Evolutionary conservation across 2,113 vertebrate genomes (phyloP).

Genomic region (Calonectris borealis): DNA sequence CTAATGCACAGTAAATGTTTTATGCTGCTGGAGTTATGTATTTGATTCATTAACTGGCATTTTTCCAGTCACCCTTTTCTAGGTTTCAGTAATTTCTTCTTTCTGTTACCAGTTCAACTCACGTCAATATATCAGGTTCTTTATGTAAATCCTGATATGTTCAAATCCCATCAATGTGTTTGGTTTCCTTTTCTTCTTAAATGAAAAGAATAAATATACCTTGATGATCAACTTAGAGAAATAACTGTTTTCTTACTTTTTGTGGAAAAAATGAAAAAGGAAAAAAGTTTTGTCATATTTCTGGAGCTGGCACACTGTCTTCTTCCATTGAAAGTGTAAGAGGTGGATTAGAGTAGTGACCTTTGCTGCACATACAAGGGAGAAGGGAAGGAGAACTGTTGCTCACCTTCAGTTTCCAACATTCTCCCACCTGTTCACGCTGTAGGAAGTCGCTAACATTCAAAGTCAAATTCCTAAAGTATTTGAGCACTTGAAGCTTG

Average conservation of each 20-base stretch:
- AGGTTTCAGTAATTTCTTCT: background rate
- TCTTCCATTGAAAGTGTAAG: background rate
- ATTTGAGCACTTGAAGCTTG: background rate
- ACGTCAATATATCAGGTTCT: background rate
- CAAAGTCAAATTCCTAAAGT: conserved; percentile 48
- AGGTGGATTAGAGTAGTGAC: background rate
- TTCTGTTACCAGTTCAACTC: background rate
- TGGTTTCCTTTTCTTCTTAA: background rate
- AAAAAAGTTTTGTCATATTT: background rate
- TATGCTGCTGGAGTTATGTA: background rate
- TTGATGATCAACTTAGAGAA: background rate
- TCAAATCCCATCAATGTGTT: background rate
- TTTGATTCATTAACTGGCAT: background rate
- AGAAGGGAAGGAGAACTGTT: conserved; percentile 49
- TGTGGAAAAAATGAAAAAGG: background rate
- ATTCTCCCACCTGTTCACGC: conserved; percentile 26
- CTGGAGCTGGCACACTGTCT: background rate
- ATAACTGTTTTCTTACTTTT: background rate
- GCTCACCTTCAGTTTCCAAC: conserved; percentile 39
- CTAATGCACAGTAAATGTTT: background rate
- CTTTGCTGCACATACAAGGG: background rate
- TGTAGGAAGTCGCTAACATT: background rate
- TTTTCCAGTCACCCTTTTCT: background rate
- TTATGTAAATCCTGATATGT: background rate
- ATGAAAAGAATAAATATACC: background rate